Evolutionary conservation across 2,113 vertebrate genomes (phyloP), one percentile per base, ranked within the genome.

Genomic region (Diphyllodes magnificus): DNA sequence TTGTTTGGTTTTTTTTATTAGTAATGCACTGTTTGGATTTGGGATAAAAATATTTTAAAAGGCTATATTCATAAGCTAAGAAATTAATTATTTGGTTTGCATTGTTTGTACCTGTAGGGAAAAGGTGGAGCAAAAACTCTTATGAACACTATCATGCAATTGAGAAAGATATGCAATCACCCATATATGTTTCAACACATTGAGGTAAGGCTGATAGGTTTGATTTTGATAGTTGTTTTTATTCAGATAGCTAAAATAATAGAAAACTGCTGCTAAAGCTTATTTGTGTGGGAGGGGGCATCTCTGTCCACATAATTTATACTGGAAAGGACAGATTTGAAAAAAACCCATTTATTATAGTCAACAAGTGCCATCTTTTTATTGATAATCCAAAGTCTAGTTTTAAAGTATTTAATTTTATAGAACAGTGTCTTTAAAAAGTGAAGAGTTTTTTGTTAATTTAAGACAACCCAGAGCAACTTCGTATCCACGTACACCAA

Each of bases 121-220:
- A 99, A 99, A 98, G 99, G 99, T 42, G 99, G 99, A 1, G 99
- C 99, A 11, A 99, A 99, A 98, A 99, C 99, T 15, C 97, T 99
- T 4, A 99, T 99, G 99, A 99, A 99, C 96, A 99, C 99, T 59
- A 99, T 99, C 96, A 99, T 99, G 99, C 99, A 99, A 93, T 94
- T 99, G 97, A 98, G 99, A 95, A 99, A 99, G 97, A 99, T 99
- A 97, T 99, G 99, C 96, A 99, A 99, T 97, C 99, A 99, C 61
- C 99, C 99, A 0, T 99, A 99, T 63, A 99, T 99, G 99, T 99
- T 99, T 94, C 99, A 99, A 70, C 99, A 99, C 93, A 99, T 99
- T 60, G 99, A 98, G 98, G 98, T 98, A 92, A 96, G 97, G 57
- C 56, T 80, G 6, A 14, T 1, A 35, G 7, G 9, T 66, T 79